phyloP scores from a whole-genome alignment of 2,797 vertebrate species.

The Columba guinea region DNA sequence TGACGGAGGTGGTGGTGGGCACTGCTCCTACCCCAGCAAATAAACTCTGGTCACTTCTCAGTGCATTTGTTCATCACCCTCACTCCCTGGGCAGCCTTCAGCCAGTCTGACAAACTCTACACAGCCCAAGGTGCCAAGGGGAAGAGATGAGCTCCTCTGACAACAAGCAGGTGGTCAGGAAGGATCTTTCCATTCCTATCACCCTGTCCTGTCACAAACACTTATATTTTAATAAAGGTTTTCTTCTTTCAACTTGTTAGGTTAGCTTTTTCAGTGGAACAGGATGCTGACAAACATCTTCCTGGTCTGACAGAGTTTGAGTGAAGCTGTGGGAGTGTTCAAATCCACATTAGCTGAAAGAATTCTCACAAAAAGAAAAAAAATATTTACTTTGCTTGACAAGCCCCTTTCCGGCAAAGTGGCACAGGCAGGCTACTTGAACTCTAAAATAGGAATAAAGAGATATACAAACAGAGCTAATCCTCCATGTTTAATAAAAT shows the following conservation, averaged over 20 bases:
- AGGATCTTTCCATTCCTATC: neutral
- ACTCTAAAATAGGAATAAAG: neutral
- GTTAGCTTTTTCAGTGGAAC: conserved; percentile 1
- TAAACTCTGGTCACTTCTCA: neutral
- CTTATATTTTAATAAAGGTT: conserved; percentile 34
- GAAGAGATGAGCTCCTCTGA: conserved; percentile 17
- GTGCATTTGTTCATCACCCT: neutral
- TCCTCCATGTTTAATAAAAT: neutral
- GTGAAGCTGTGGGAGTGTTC: neutral
- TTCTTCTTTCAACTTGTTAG: neutral
- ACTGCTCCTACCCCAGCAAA: neutral
- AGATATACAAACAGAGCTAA: neutral
- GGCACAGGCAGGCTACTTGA: neutral
- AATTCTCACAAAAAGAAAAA: neutral
- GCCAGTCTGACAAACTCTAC: neutral
- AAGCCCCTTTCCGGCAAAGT: neutral
- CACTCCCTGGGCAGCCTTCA: rapidly evolving
- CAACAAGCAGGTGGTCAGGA: conserved; percentile 13
- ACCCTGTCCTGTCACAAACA: conserved; percentile 25
- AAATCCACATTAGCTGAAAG: neutral
- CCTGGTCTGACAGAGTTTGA: neutral
- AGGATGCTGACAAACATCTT: neutral
- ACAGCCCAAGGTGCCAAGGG: neutral
- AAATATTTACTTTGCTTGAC: neutral
- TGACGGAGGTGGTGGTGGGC: neutral